Evolutionary conservation across 2,113 vertebrate species (phyloP).

Genomic region (Cichladusa arquata): DNA sequence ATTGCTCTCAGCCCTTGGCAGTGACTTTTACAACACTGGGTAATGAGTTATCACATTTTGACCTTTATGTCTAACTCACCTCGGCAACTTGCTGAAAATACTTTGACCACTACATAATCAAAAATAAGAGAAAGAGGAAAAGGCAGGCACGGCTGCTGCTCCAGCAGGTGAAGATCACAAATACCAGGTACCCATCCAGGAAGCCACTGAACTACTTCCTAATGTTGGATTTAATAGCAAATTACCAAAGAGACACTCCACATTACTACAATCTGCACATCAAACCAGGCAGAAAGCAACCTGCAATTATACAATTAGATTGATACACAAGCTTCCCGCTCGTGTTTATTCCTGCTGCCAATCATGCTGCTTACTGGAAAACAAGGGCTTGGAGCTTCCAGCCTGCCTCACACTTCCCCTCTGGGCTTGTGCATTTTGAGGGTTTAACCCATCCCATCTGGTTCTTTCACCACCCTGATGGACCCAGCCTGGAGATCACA

Average conservation of each 20-base stretch:
- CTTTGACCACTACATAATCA: neutral
- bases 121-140: neutral
- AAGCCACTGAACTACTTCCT: constrained; percentile 14
- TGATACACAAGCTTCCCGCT: constrained; percentile 58
- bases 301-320: constrained; percentile 73
- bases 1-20: neutral
- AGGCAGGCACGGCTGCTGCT: rapidly evolving
- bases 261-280: constrained; percentile 55
- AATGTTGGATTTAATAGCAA: constrained; percentile 21
- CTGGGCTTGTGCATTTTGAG: neutral
- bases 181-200: neutral
- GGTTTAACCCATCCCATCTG: neutral
- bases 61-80: constrained; percentile 13
- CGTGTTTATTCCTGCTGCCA: constrained; percentile 70
- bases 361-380: constrained; percentile 65
- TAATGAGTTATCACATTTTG: constrained; percentile 4
- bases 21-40: constrained; percentile 11
- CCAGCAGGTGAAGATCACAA: neutral
- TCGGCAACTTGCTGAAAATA: neutral
- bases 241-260: constrained; percentile 54
- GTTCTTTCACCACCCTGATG: neutral
- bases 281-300: constrained; percentile 64
- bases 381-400: constrained; percentile 33
- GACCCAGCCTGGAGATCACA: neutral
- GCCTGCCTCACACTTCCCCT: neutral